These are phyloP conservation scores for Tragopan temminckii DNA, from an alignment of 2,797 vertebrate genomes.

Conservation along the genomic window DNA sequence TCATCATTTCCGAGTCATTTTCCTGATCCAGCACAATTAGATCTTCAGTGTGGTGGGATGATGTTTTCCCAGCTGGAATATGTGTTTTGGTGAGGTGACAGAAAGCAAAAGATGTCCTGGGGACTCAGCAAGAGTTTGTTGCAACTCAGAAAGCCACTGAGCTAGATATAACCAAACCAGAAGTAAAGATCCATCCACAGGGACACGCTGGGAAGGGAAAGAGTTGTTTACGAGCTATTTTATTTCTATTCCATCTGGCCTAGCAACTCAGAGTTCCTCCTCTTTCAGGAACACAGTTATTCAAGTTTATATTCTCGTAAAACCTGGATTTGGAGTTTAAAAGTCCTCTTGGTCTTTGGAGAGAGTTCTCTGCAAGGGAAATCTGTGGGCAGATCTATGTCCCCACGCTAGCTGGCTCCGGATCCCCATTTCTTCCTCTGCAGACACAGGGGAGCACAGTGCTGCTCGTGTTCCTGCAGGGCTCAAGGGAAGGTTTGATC, in stretches of 20 bases:
- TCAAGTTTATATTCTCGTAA: conserved; percentile 26
- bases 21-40: not conserved
- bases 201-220: not conserved
- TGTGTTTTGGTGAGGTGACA: not conserved
- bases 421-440: not conserved
- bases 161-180: not conserved
- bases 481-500: not conserved
- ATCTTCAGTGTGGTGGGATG: not conserved
- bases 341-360: not conserved
- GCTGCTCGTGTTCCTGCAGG: not conserved
- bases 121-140: not conserved
- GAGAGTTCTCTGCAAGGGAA: not conserved
- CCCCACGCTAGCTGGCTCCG: rapidly evolving
- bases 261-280: not conserved
- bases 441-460: rapidly evolving
- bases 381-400: not conserved
- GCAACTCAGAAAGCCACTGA: not conserved
- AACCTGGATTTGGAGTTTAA: not conserved
- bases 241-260: not conserved
- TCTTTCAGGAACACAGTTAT: not conserved
- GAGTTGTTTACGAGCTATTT: not conserved
- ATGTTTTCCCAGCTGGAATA: not conserved
- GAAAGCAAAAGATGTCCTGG: not conserved
- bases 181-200: not conserved
- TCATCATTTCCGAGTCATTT: not conserved